A percentile compares a stretch with the other conserved stretches of the same genome.
phyloP scores from a whole-genome alignment of 1,140 invertebrate species.

The Aphelinus atriplicis region DNA sequence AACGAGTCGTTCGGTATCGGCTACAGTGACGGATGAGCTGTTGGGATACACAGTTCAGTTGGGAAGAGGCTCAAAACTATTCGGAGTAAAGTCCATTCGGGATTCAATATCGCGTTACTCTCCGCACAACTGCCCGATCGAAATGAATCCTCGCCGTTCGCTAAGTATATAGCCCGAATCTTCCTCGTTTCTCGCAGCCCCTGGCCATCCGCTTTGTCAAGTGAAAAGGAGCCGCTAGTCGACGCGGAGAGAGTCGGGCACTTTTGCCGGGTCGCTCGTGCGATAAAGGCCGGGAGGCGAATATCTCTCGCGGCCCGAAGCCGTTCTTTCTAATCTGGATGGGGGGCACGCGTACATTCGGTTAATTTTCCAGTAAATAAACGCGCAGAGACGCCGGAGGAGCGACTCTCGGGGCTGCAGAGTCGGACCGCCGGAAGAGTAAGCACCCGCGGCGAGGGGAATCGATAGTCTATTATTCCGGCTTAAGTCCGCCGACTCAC shows the following conservation, averaged over 20 bases:
- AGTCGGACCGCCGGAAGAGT: not conserved
- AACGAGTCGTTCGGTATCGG: not conserved
- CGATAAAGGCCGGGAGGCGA: not conserved
- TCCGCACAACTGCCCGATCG: no score
- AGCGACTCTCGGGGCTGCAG: no score
- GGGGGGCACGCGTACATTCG: slow-evolving; percentile 37
- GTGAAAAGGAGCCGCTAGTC: no score
- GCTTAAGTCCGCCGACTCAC: slow-evolving; percentile 52
- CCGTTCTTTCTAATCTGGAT: slow-evolving; percentile 36
- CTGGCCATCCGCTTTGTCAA: no score
- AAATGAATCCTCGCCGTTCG: no score
- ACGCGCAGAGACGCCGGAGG: slow-evolving; percentile 23
- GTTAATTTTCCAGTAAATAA: slow-evolving; percentile 61
- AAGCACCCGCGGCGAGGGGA: slow-evolving; percentile 29
- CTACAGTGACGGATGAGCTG: not conserved
- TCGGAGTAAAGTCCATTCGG: no score
- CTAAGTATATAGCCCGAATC: no score
- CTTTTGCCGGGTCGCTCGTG: not conserved
- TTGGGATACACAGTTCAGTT: no score
- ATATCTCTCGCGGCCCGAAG: slow-evolving; percentile 15
- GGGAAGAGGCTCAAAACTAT: no score
- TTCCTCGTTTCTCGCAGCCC: no score
- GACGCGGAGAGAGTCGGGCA: slow-evolving; percentile 2
- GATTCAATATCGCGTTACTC: no score
- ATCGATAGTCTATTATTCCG: slow-evolving; percentile 61